phyloP scores from a whole-genome alignment of 2,888 invertebrate species.

The Caenorhabditis auriculariae region DNA sequence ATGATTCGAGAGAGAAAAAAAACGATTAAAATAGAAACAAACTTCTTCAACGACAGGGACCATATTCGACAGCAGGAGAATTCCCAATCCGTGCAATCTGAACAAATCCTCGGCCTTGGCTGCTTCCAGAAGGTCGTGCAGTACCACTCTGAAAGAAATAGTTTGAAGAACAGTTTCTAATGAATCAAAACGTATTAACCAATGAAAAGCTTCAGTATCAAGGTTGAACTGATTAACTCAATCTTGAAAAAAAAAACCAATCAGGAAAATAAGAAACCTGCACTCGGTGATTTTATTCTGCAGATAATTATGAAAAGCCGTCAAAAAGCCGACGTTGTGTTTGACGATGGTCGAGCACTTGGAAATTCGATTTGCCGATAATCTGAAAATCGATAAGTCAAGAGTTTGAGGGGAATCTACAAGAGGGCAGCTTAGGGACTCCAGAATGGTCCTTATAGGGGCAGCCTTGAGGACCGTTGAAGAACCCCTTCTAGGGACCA shows the following conservation, averaged over 20 bases:
- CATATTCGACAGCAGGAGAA: conserved; percentile 89
- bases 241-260: background rate
- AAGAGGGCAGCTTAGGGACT: too few relatives aligned
- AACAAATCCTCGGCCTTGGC: conserved; percentile 88
- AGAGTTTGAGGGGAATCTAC: too few relatives aligned
- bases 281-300: conserved; percentile 70
- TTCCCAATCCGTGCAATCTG: conserved; percentile 89
- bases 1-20: too few relatives aligned
- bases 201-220: too few relatives aligned
- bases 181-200: too few relatives aligned
- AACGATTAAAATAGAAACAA: too few relatives aligned
- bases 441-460: too few relatives aligned
- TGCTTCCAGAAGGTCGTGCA: conserved; percentile 12
- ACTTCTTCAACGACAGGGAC: conserved; percentile 68
- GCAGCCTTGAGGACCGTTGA: too few relatives aligned
- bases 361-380: conserved; percentile 13
- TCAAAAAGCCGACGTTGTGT: conserved; percentile 18
- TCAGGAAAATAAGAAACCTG: conserved; percentile 76
- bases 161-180: background rate
- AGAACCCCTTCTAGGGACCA: too few relatives aligned
- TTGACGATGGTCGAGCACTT: conserved; percentile 11
- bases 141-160: background rate
- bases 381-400: conserved; percentile 7
- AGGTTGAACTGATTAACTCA: too few relatives aligned
- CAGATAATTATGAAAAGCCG: conserved; percentile 19